Conservation (phyloP, 2,888 invertebrate genomes). For the Pristionchus exspectatus region DNA sequence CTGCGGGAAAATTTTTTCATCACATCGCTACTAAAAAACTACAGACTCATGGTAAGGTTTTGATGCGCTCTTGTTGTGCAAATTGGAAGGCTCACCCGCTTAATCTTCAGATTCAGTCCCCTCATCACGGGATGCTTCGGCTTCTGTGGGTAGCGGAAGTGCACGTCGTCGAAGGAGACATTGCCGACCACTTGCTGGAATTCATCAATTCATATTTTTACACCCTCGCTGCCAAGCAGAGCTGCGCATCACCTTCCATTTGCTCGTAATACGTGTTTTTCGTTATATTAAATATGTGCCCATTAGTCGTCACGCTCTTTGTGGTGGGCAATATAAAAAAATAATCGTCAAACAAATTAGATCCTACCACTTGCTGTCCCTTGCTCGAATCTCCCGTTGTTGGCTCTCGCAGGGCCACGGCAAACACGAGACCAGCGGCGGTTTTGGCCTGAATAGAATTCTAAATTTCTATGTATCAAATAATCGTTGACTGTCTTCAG, state of each 20-base stretch:
- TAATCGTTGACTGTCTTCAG: too few species aligned
- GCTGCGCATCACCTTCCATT: too few species aligned
- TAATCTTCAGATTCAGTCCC: background rate
- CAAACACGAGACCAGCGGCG: constrained; percentile 79
- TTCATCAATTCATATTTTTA: background rate
- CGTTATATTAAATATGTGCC: too few species aligned
- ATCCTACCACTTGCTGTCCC: constrained; percentile 57
- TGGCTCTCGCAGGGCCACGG: constrained; percentile 74
- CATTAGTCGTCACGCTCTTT: too few species aligned
- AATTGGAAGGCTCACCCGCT: background rate
- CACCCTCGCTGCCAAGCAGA: too few species aligned
- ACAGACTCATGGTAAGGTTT: too few species aligned
- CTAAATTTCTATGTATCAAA: too few species aligned
- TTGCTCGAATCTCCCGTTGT: constrained; percentile 73
- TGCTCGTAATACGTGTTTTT: too few species aligned
- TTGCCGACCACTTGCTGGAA: constrained; percentile 71
- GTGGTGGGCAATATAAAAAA: too few species aligned
- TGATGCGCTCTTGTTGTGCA: background rate
- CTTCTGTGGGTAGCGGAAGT: constrained; percentile 78
- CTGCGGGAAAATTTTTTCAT: too few species aligned
- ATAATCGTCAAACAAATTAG: too few species aligned
- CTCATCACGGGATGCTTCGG: constrained; percentile 66
- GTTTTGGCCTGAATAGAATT: constrained; percentile 78
- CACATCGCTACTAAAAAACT: too few species aligned
- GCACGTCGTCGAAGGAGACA: constrained; percentile 74